These are phyloP conservation scores for Apteryx mantelli DNA, from an alignment of 2,113 vertebrate genomes.

Conservation along the genomic window DNA sequence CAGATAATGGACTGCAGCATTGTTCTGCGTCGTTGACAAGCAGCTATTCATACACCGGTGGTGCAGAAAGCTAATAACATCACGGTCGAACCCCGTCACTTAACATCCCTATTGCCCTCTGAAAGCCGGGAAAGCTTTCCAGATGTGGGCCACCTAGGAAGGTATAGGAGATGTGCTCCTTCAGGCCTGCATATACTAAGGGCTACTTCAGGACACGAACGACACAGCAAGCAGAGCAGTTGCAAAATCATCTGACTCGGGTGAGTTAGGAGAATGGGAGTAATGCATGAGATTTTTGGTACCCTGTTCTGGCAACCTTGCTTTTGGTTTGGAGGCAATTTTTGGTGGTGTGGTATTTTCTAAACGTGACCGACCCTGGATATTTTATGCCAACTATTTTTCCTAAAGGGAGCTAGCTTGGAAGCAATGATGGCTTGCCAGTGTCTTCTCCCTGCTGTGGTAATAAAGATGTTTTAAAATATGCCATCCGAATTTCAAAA, in stretches of 20 bases:
- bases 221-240: not conserved
- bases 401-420: not conserved
- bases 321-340: not conserved
- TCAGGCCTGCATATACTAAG: not conserved
- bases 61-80: not conserved
- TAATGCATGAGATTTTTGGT: not conserved
- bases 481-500: not conserved
- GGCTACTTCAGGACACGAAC: not conserved
- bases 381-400: not conserved
- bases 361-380: not conserved
- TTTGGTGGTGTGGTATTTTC: not conserved
- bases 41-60: not conserved
- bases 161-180: not conserved
- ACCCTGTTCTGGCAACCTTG: not conserved
- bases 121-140: not conserved
- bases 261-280: not conserved
- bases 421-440: not conserved
- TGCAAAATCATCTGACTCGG: not conserved
- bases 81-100: not conserved
- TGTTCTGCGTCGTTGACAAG: not conserved
- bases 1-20: not conserved
- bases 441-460: not conserved
- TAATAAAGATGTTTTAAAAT: not conserved
- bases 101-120: not conserved
- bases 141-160: not conserved